Base-by-base conservation (phyloP, 2,888 invertebrate genomes). In the Sepioteuthis lessoniana region DNA sequence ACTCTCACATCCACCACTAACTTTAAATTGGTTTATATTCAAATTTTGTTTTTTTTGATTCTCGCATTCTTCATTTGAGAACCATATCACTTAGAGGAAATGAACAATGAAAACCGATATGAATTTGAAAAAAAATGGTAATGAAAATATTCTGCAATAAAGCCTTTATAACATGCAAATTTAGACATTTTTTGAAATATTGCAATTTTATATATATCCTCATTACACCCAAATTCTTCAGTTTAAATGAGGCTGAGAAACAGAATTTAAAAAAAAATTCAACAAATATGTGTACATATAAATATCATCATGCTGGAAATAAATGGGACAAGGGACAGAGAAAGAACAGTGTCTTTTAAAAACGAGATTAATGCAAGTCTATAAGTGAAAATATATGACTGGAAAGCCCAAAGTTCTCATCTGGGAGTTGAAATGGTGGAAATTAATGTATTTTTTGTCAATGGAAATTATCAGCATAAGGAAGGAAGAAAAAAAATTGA, bases 251-350 rank as follows among this genome's bases (percentile, higher is more conserved):
- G n/a, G 76, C 76, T 13, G 76, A 19, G n/a, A 76, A n/a, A 76
- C 35, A 76, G 13, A 35, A n/a, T n/a, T n/a, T n/a, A 35, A 76
- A n/a, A n/a, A 76, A n/a, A n/a, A 76, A n/a, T n/a, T 76, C 76
- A 76, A 76, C 76, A 76, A 35, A 76, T 76, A 76, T n/a, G 76
- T 76, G n/a, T 76, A 76, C n/a, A n/a, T n/a, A 76, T 76, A 76
- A 76, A n/a, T 76, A n/a, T 76, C 25, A 19, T 76, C 76, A 76
- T 76, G 76, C n/a, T 76, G n/a, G 19, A 76, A 76, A n/a, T 76
- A n/a, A 76, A 16, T 76, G 76, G 35, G n/a, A 76, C n/a, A 76
- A 76, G 35, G 76, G 35, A 13, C 76, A 76, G 60, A 60, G 10
- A n/a, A 35, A 76, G 19, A 76, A 76, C n/a, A 16, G n/a, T n/a